Conservation (phyloP, 1,140 invertebrate genomes). For the Anoplophora glabripennis region DNA sequence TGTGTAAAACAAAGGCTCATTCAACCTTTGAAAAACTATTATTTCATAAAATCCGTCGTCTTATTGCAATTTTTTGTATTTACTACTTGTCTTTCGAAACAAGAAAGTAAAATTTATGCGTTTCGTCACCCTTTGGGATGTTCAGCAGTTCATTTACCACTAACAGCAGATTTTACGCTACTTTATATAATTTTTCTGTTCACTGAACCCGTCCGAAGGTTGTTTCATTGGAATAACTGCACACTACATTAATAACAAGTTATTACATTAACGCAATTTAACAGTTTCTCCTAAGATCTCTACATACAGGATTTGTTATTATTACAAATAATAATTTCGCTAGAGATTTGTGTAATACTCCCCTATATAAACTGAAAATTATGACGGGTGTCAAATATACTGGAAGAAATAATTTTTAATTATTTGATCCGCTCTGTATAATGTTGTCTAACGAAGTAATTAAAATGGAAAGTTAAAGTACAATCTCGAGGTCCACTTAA, state of each 20-base stretch:
- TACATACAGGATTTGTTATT: no score
- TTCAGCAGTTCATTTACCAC: not conserved
- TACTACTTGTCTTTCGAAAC: no score
- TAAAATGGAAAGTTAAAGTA: constrained; percentile 1
- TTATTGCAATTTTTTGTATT: no score
- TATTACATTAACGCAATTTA: not conserved
- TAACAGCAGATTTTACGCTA: not conserved
- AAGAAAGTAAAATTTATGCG: no score
- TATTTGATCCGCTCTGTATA: not conserved
- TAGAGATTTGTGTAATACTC: no score
- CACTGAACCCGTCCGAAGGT: not conserved
- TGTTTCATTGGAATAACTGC: not conserved
- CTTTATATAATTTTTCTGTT: not conserved
- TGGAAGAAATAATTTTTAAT: no score
- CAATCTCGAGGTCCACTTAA: not conserved
- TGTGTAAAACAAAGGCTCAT: not conserved
- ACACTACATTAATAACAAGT: not conserved
- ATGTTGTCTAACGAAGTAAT: not conserved
- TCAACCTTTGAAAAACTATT: not conserved
- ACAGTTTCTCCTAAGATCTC: no score
- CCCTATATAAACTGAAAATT: no score
- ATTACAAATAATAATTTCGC: no score
- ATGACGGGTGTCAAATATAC: no score
- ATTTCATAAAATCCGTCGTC: no score
- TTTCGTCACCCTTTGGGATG: not conserved